Base-by-base conservation (phyloP, 1,140 invertebrate genomes). In the Drosophila elegans region DNA sequence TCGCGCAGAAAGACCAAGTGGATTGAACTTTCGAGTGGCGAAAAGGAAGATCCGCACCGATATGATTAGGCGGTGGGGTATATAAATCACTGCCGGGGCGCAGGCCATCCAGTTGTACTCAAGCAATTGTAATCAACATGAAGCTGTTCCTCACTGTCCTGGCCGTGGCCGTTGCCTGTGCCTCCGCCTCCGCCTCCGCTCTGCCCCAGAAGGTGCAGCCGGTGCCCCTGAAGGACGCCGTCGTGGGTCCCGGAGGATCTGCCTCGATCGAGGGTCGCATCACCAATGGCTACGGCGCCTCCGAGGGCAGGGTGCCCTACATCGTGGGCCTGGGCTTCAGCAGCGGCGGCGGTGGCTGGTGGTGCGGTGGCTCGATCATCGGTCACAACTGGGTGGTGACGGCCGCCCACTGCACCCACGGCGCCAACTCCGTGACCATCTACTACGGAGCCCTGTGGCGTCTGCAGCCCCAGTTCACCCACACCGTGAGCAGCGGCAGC, bases 361-460 rank as follows among this genome's bases (percentile, higher is more conserved):
- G 54, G 63, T 60, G 54, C 63, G 63, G 55, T 13, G 63, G 63
- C 36, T 60, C 54, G 25, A 66, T 66, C 63, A 66, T 60, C 29
- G 55, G 44, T 27, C 6, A 60, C 55, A 45, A 39, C 44, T 66
- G 63, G 63, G 63, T 66, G 12, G 27, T 66, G 34, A 66, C 63
- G 4, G 63, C 63, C 5, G 63, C 63, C 46, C 54, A 60, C 61
- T 62, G 34, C 54, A 76, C 74, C 56, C 60, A 69, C 39, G 45
- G 45, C 5, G 74, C 69, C 12, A 42, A 34, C 32, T 52, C 52
- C 36, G 74, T 77, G 32, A 77, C 74, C 51, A 66, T 77, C 69
- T 77, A 77, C 62, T 77, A 74, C 39, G 74, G 74, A 27, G 76
- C 76, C 32, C 45, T 61, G n/a, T 78, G 76, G 76, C 74, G 74